Evolutionary conservation across 2,888 invertebrate species (phyloP).

Genomic region (Papilio protenor): DNA sequence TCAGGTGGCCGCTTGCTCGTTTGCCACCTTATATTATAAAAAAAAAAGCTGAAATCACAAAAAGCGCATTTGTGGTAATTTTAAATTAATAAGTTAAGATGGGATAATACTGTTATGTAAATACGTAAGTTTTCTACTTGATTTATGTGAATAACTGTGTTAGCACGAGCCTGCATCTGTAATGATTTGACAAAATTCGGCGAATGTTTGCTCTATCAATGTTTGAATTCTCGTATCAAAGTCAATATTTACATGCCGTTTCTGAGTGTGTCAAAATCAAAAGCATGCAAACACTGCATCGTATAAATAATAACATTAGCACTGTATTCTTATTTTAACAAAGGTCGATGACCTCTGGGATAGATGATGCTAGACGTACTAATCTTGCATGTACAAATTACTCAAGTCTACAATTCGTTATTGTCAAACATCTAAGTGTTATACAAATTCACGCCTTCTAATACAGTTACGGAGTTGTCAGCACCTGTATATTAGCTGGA

Average conservation of each 20-base stretch:
- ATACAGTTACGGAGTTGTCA: constrained; percentile 15
- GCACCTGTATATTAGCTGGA: not conserved
- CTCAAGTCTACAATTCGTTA: not conserved
- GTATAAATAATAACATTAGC: constrained; percentile 70
- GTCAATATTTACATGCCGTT: constrained; percentile 57
- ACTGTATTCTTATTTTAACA: constrained; percentile 61
- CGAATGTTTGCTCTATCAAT: constrained; percentile 28
- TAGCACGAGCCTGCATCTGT: not conserved
- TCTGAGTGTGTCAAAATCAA: constrained; percentile 56
- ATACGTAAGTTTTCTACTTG: not conserved
- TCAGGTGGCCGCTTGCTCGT: no score
- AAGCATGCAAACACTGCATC: constrained; percentile 55
- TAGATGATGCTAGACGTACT: constrained; percentile 15
- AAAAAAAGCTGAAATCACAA: no score
- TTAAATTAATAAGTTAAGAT: not conserved
- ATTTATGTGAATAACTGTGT: not conserved
- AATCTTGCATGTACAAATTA: constrained; percentile 32
- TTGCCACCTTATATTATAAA: no score
- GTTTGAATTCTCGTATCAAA: constrained; percentile 36
- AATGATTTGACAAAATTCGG: constrained; percentile 23
- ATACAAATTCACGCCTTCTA: constrained; percentile 31
- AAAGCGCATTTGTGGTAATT: not conserved
- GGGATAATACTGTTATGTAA: not conserved
- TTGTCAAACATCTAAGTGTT: constrained; percentile 37
- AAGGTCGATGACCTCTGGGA: constrained; percentile 58